Percentiles rank a stretch among this genome's conserved stretches.
Evolutionary conservation across 2,888 invertebrate genomes (phyloP).

Genomic region (Apantesis nais): DNA sequence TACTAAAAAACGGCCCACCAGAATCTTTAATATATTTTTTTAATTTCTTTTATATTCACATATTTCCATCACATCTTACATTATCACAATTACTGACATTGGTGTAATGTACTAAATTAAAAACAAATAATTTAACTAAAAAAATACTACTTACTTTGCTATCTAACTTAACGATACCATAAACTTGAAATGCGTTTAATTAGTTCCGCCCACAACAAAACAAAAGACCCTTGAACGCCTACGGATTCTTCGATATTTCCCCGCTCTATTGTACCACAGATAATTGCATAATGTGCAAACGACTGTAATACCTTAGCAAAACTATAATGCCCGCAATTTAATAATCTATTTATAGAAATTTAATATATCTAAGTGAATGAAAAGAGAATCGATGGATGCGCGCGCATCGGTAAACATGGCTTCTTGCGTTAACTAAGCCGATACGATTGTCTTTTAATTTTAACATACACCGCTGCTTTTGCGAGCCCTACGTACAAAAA

Average conservation of each 20-base stretch:
- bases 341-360: slow-evolving; percentile 67
- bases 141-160: not conserved
- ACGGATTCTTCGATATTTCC: not conserved
- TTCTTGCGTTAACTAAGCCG: slow-evolving; percentile 52
- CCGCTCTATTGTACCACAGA: not conserved
- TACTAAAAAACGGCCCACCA: too few species aligned
- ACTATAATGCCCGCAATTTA: slow-evolving; percentile 69
- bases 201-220: not conserved
- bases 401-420: slow-evolving; percentile 73
- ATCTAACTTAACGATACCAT: too few species aligned
- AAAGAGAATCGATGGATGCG: slow-evolving; percentile 75
- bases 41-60: not conserved
- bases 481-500: too few species aligned
- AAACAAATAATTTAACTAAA: not conserved
- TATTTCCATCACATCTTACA: not conserved
- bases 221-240: not conserved
- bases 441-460: slow-evolving; percentile 12
- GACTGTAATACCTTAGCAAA: slow-evolving; percentile 45
- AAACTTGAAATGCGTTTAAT: too few species aligned
- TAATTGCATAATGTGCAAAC: slow-evolving; percentile 2
- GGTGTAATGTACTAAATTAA: not conserved
- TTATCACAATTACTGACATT: not conserved
- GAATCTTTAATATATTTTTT: not conserved
- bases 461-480: slow-evolving; percentile 44
- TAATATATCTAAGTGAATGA: slow-evolving; percentile 66